Conservation (phyloP, 2,888 invertebrate genomes). For the Xestia sexstrigata region DNA sequence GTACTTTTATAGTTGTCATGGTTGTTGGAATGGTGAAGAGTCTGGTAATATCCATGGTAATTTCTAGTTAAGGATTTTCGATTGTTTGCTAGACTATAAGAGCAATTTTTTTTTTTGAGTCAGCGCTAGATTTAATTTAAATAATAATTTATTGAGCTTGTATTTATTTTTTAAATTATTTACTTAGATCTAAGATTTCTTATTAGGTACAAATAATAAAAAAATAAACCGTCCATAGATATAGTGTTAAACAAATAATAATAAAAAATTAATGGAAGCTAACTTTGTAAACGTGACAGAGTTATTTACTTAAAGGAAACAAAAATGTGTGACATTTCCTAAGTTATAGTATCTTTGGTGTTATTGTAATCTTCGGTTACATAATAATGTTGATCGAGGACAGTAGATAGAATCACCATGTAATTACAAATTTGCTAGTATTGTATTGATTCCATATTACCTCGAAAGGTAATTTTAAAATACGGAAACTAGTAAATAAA, state of each 20-base stretch:
- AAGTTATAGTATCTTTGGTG: conserved; percentile 15
- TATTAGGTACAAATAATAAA: conserved; percentile 60
- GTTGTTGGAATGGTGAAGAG: not conserved
- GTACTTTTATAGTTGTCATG: not conserved
- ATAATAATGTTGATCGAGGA: conserved; percentile 16
- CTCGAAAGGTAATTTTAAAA: conserved; percentile 54
- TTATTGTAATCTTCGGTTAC: conserved; percentile 27
- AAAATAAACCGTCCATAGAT: conserved; percentile 36
- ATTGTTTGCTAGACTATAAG: conserved; percentile 17
- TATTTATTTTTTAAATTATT: conserved; percentile 69
- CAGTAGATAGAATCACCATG: conserved; percentile 23
- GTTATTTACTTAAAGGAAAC: conserved; percentile 1
- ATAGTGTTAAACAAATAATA: conserved; percentile 11
- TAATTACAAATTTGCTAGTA: conserved; percentile 40
- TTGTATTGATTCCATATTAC: conserved; percentile 60
- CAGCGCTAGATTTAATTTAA: conserved; percentile 59
- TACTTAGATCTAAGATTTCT: conserved; percentile 59
- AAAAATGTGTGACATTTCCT: conserved; percentile 30
- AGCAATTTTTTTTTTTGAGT: conserved; percentile 59
- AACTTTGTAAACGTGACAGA: conserved; percentile 39
- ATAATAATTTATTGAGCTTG: conserved; percentile 63
- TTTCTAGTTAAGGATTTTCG: too few relatives aligned
- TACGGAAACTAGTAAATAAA: conserved; percentile 52
- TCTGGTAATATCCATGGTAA: not conserved
- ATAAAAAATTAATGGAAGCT: conserved; percentile 13